phyloP scores from a whole-genome alignment of 2,113 vertebrate species.

The Cryptotis parvus region DNA sequence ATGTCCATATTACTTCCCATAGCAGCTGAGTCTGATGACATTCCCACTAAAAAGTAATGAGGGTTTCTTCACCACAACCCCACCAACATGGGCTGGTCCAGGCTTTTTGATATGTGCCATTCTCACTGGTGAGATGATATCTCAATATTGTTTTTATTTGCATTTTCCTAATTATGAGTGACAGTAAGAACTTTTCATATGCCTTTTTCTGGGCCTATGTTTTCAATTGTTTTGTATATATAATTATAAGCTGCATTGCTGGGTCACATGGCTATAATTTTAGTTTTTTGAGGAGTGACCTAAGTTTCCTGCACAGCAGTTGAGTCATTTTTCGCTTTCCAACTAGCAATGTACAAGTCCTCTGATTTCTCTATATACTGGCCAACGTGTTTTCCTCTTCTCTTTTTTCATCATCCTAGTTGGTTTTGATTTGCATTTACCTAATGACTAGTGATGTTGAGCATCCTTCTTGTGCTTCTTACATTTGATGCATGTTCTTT shows the following conservation, averaged over 20 bases:
- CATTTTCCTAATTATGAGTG: no score
- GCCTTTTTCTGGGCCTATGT: not conserved
- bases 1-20: no score
- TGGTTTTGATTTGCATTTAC: slow-evolving; percentile 44
- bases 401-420: not conserved
- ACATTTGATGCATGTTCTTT: slow-evolving; percentile 38
- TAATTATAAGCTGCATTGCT: not conserved
- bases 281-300: slow-evolving; percentile 24
- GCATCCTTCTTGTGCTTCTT: not conserved
- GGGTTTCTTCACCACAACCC: no score
- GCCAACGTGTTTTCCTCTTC: not conserved
- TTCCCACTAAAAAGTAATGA: no score
- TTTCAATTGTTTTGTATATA: slow-evolving; percentile 46
- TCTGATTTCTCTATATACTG: slow-evolving; percentile 17
- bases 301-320: slow-evolving; percentile 2
- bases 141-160: no score
- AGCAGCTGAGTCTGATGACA: no score
- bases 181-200: no score
- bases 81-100: no score
- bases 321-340: not conserved
- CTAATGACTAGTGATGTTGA: not conserved
- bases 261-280: slow-evolving; percentile 35
- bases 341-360: not conserved
- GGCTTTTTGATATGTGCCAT: no score
- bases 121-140: no score